These are phyloP conservation scores for Microcebus griseorufus DNA, from an alignment of 2,113 vertebrate species.

Conservation along the genomic window DNA sequence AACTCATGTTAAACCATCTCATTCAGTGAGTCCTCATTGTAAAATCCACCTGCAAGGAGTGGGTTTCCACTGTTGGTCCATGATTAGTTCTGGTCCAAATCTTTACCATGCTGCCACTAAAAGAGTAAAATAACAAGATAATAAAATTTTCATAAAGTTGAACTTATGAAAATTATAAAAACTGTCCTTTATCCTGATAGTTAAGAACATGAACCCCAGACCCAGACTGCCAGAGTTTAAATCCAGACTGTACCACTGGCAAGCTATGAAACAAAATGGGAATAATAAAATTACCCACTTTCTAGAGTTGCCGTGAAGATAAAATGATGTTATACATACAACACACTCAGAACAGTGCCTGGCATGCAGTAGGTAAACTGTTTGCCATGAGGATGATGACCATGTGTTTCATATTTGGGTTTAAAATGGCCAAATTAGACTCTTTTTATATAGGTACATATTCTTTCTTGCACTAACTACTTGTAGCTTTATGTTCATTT, in stretches of 20 bases:
- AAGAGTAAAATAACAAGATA: background rate
- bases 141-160: background rate
- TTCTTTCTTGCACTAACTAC: background rate
- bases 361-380: background rate
- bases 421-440: background rate
- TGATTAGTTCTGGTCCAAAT: background rate
- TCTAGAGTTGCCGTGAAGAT: background rate
- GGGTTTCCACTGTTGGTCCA: background rate
- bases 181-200: background rate
- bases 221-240: background rate
- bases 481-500: background rate
- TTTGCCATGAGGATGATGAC: background rate
- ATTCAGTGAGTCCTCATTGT: background rate
- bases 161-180: background rate
- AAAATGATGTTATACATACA: background rate
- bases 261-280: background rate
- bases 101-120: background rate
- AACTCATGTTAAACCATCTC: background rate
- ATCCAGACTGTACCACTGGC: background rate
- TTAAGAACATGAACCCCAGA: background rate
- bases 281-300: background rate
- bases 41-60: background rate
- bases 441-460: background rate
- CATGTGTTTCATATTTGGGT: background rate
- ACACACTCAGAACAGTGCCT: background rate